These are phyloP conservation scores for Archips xylosteana DNA, from an alignment of 2,888 invertebrate genomes.

Conservation along the genomic window DNA sequence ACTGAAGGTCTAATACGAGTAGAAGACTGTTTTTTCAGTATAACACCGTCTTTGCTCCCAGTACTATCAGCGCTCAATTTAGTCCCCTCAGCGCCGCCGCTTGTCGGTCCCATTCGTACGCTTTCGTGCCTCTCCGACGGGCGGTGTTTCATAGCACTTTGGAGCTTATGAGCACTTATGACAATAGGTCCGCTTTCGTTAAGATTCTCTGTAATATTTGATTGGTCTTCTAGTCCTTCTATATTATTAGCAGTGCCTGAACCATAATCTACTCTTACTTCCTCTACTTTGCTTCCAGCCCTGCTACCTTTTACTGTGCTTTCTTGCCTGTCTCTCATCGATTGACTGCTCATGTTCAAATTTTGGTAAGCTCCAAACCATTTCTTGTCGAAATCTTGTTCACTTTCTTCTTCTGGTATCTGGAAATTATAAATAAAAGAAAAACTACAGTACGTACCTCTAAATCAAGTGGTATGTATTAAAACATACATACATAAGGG, in stretches of 20 bases:
- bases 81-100: background rate
- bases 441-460: background rate
- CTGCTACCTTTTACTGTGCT: conserved; percentile 23
- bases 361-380: conserved; percentile 75
- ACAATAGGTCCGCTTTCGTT: background rate
- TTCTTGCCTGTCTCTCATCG: conserved; percentile 40
- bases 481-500: conserved; percentile 68
- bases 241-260: conserved; percentile 4
- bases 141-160: background rate
- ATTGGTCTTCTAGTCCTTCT: background rate
- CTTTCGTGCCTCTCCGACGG: conserved; percentile 1
- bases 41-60: background rate
- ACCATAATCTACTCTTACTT: background rate
- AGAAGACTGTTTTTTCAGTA: background rate
- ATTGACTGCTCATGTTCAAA: conserved; percentile 50
- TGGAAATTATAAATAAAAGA: conserved; percentile 40
- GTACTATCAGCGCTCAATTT: background rate
- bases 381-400: conserved; percentile 75
- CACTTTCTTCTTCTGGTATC: conserved; percentile 71
- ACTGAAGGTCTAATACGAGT: conserved; percentile 45
- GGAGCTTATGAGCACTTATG: background rate
- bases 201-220: too few relatives aligned
- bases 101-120: background rate
- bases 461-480: background rate
- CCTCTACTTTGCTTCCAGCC: background rate